phyloP scores from a whole-genome alignment of 2,797 vertebrate species.

The Holocentrus rufus region DNA sequence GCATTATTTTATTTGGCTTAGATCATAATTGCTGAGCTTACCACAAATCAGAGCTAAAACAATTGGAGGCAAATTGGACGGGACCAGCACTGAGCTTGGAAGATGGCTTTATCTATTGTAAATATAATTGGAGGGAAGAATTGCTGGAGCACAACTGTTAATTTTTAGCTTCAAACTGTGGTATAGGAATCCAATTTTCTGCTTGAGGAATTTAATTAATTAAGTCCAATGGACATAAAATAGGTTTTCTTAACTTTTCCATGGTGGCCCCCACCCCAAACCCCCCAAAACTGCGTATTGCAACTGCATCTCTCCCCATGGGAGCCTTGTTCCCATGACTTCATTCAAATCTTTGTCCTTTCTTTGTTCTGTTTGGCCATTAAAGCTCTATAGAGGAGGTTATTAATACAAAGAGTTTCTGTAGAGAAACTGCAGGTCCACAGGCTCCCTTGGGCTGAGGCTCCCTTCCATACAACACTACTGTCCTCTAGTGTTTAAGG shows the following conservation, averaged over 20 bases:
- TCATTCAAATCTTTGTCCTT: constrained; percentile 2
- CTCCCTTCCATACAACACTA: constrained; percentile 46
- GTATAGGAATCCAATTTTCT: constrained; percentile 55
- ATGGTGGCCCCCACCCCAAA: constrained; percentile 2
- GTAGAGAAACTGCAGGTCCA: constrained; percentile 11
- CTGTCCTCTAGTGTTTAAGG: constrained; percentile 69
- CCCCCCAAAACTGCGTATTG: constrained; percentile 5
- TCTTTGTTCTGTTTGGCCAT: constrained; percentile 14
- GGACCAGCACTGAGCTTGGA: constrained; percentile 9
- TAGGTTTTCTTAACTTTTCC: constrained; percentile 44
- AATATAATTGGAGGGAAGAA: constrained; percentile 24
- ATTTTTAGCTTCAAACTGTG: constrained; percentile 28
- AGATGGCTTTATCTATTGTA: constrained; percentile 30
- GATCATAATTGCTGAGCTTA: not conserved
- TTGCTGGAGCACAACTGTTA: constrained; percentile 42
- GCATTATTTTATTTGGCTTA: not conserved
- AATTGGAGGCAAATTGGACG: not conserved
- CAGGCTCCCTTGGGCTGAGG: not conserved
- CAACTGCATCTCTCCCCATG: not conserved
- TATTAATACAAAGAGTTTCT: constrained; percentile 18
- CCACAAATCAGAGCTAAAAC: constrained; percentile 6
- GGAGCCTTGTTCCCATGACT: not conserved
- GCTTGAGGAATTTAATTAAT: constrained; percentile 46
- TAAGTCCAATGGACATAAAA: constrained; percentile 48
- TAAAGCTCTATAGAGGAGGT: not conserved